phyloP scores from a whole-genome alignment of 2,113 vertebrate species.

The Oostethus manadensis region DNA sequence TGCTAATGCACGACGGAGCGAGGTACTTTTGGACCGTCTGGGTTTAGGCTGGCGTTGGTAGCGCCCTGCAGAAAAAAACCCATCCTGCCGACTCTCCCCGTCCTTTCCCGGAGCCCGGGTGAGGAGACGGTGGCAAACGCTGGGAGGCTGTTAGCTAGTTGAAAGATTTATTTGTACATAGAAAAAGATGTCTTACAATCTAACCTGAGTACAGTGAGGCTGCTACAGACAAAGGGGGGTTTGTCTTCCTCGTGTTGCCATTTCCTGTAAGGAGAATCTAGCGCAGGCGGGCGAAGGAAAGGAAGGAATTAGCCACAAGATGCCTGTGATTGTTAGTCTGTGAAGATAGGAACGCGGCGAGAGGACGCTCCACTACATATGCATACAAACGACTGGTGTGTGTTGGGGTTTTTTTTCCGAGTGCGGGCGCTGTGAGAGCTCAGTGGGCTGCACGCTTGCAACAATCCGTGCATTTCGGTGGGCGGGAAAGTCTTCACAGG shows the following conservation, averaged over 20 bases:
- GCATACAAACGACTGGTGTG: too few species aligned
- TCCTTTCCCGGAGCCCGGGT: neutral
- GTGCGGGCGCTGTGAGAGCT: too few species aligned
- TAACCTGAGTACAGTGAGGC: slow-evolving; percentile 65
- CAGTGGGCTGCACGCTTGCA: neutral
- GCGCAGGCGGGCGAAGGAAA: slow-evolving; percentile 2
- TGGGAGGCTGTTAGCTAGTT: neutral
- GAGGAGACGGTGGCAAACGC: neutral
- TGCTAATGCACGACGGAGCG: too few species aligned
- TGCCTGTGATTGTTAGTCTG: slow-evolving; percentile 49
- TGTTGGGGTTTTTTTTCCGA: too few species aligned
- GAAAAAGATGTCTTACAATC: slow-evolving; percentile 58
- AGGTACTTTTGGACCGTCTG: too few species aligned
- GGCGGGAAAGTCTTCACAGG: too few species aligned
- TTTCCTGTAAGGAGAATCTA: slow-evolving; percentile 44
- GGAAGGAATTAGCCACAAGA: slow-evolving; percentile 37
- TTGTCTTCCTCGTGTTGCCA: slow-evolving; percentile 30
- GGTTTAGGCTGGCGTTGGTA: neutral
- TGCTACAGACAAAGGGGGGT: slow-evolving; percentile 45
- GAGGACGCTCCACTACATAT: too few species aligned
- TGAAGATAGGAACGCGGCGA: too few species aligned
- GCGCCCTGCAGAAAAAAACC: neutral
- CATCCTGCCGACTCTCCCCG: neutral
- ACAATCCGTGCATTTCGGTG: too few species aligned
- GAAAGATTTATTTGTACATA: slow-evolving; percentile 49